A percentile compares a stretch with the other conserved stretches of the same genome.
These are phyloP conservation scores for Eospalax fontanierii DNA, from an alignment of 2,797 vertebrate species.

Conservation along the genomic window DNA sequence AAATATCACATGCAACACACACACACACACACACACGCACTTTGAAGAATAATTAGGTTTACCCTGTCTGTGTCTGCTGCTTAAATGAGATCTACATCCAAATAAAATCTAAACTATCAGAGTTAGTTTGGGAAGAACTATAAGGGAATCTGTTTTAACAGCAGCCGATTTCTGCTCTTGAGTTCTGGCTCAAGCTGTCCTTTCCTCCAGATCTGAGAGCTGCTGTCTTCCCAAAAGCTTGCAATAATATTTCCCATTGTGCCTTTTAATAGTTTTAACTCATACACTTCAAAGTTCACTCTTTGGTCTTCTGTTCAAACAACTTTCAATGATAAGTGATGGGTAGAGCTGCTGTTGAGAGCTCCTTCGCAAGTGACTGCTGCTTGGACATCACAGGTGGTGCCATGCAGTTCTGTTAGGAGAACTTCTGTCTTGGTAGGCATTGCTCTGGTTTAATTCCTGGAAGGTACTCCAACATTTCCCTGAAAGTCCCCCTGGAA, in stretches of 20 bases:
- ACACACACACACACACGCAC: too few relatives aligned
- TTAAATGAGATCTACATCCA: neutral
- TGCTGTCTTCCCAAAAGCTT: neutral
- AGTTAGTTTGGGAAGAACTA: neutral
- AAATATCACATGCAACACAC: neutral
- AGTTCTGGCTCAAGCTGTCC: neutral
- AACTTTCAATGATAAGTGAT: constrained; percentile 36
- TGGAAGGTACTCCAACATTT: constrained; percentile 39
- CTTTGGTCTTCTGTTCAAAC: neutral
- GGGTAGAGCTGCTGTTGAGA: neutral
- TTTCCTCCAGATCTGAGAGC: neutral
- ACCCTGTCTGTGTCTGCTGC: neutral
- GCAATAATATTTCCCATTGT: neutral
- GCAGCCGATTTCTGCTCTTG: neutral
- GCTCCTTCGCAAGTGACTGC: neutral
- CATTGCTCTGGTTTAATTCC: constrained; percentile 73
- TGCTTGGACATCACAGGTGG: neutral
- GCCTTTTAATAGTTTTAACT: neutral
- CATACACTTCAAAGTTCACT: constrained; percentile 26
- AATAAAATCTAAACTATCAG: constrained; percentile 1
- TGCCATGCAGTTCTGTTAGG: constrained; percentile 27
- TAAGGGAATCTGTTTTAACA: neutral
- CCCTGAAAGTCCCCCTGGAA: constrained; percentile 70
- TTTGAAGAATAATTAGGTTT: neutral
- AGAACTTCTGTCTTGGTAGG: constrained; percentile 5